These are phyloP conservation scores for Oreohelix idahoensis DNA, from an alignment of 1,140 invertebrate genomes.

Conservation along the genomic window DNA sequence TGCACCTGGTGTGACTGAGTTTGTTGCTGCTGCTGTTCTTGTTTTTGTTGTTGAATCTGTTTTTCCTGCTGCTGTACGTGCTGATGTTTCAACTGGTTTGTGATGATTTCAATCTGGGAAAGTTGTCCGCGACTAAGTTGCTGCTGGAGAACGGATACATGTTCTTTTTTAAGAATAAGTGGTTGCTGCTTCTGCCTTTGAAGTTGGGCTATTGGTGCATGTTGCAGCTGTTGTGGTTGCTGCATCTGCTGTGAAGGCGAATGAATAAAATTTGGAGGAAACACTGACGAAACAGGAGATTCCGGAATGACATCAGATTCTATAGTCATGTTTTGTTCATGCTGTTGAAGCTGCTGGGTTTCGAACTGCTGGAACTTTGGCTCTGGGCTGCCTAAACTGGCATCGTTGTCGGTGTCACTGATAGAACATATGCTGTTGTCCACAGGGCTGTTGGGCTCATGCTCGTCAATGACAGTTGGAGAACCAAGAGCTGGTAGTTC, in stretches of 20 bases:
- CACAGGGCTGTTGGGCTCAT: slow-evolving; percentile 29
- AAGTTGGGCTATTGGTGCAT: not conserved
- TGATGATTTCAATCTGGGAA: not conserved
- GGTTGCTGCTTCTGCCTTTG: slow-evolving; percentile 16
- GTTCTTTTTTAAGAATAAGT: slow-evolving; percentile 27
- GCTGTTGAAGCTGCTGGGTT: slow-evolving; percentile 15
- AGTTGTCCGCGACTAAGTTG: slow-evolving; percentile 1
- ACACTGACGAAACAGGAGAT: slow-evolving; percentile 2
- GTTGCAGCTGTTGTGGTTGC: slow-evolving; percentile 22
- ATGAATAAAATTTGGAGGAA: not conserved
- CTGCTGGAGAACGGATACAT: slow-evolving; percentile 3
- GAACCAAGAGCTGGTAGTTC: slow-evolving; percentile 33
- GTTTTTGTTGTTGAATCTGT: slow-evolving; percentile 1
- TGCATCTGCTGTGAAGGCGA: slow-evolving; percentile 12
- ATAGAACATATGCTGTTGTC: slow-evolving; percentile 36
- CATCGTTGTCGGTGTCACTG: slow-evolving; percentile 40
- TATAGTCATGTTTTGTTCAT: not conserved
- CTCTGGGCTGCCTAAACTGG: slow-evolving; percentile 22
- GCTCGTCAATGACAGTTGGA: slow-evolving; percentile 17
- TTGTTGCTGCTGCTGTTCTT: slow-evolving; percentile 32
- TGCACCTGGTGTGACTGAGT: not conserved
- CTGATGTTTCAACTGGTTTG: not conserved
- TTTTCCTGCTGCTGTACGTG: slow-evolving; percentile 15
- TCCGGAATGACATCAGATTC: slow-evolving; percentile 1
- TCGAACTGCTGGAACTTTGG: slow-evolving; percentile 11